A percentile compares a stretch with the other conserved stretches of the same genome.
Conservation (phyloP, 2,888 invertebrate species). For the Pterobdella sp. region DNA sequence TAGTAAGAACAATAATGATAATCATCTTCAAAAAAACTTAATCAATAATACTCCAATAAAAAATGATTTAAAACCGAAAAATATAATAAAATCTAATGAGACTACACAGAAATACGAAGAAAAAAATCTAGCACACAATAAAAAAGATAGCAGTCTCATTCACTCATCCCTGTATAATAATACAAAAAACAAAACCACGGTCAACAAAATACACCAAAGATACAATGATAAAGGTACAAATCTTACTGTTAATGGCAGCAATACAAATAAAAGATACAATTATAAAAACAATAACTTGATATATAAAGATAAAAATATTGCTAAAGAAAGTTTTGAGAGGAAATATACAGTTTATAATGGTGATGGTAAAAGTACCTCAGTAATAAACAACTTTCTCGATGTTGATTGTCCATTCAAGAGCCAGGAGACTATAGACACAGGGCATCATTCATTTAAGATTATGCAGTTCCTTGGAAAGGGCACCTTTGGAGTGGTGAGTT, state of each 20-base stretch:
- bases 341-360: too few species aligned
- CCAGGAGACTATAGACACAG: not conserved
- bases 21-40: not conserved
- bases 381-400: conserved; percentile 1
- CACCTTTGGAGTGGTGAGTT: conserved; percentile 6
- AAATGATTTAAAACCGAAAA: too few species aligned
- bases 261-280: not conserved
- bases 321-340: not conserved
- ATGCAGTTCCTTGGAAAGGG: conserved; percentile 6
- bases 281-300: not conserved
- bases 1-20: not conserved
- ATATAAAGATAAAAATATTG: not conserved
- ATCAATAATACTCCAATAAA: not conserved
- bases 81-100: not conserved
- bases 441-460: not conserved
- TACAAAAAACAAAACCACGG: not conserved
- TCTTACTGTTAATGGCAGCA: not conserved
- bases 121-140: not conserved
- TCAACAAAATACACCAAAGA: not conserved
- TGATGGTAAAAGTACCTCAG: too few species aligned
- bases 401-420: not conserved
- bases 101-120: too few species aligned
- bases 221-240: not conserved
- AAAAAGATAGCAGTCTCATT: not conserved
- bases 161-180: not conserved